phyloP scores from a whole-genome alignment of 2,797 vertebrate species.

The Rhabdomys pumilio region DNA sequence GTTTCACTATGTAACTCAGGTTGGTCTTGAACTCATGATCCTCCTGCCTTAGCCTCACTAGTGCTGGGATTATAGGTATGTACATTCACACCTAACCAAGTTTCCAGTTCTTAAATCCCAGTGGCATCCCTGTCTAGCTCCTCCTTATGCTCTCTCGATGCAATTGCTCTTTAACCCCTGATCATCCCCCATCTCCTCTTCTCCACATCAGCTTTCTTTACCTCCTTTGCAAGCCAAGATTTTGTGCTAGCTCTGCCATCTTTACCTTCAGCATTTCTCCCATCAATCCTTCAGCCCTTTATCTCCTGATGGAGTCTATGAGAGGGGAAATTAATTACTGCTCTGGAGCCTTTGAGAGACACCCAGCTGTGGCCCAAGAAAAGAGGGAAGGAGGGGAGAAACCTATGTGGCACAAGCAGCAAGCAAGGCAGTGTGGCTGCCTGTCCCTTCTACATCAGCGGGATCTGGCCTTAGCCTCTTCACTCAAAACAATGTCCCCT shows the following conservation, averaged over 20 bases:
- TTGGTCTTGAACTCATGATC: background rate
- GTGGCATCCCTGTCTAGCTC: background rate
- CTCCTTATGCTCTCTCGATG: background rate
- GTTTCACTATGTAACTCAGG: background rate
- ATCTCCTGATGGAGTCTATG: background rate
- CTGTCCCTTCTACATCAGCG: background rate
- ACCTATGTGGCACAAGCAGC: background rate
- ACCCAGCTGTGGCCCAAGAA: background rate
- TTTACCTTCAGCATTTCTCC: background rate
- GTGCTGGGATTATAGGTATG: background rate
- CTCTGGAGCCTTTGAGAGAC: background rate
- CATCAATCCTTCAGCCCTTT: background rate
- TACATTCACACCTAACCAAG: background rate
- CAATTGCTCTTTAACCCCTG: background rate
- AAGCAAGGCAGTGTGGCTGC: background rate
- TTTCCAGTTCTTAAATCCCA: background rate
- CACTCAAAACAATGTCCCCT: accelerated
- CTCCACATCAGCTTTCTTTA: background rate
- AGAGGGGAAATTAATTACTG: background rate
- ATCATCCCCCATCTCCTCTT: background rate
- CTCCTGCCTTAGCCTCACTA: background rate
- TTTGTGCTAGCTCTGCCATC: background rate
- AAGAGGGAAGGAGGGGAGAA: background rate
- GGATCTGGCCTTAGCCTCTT: background rate
- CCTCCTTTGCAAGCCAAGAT: background rate